These are phyloP conservation scores for Andrena hattorfiana DNA, from an alignment of 2,888 invertebrate genomes.

Conservation along the genomic window DNA sequence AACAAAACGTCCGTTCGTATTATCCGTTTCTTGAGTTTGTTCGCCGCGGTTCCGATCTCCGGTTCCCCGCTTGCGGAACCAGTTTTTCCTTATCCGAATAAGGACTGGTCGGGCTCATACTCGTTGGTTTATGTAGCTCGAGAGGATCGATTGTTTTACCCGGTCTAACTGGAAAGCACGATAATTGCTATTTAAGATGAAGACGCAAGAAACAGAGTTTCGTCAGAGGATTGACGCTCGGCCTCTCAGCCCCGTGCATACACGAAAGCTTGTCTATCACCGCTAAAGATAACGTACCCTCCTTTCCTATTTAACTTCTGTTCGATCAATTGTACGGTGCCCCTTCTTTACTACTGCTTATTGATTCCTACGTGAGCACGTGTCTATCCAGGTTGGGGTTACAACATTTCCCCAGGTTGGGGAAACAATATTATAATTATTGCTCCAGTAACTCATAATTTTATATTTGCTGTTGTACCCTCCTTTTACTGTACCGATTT, in stretches of 20 bases:
- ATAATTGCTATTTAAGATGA: conserved; percentile 70
- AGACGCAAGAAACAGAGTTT: conserved; percentile 52
- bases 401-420: no score
- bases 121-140: conserved; percentile 59
- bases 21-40: conserved; percentile 55
- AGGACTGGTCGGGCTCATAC: conserved; percentile 67
- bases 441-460: no score
- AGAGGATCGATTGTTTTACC: conserved; percentile 68
- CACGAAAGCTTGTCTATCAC: conserved; percentile 8
- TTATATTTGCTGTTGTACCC: no score
- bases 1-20: conserved; percentile 56
- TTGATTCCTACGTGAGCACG: neutral
- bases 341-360: neutral
- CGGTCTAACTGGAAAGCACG: conserved; percentile 68
- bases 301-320: neutral
- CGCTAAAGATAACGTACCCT: neutral
- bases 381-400: no score
- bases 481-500: no score
- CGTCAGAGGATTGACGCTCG: conserved; percentile 19
- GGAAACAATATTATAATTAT: no score
- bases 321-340: neutral
- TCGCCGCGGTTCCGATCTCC: conserved; percentile 61
- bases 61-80: conserved; percentile 59
- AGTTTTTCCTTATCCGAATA: conserved; percentile 71
- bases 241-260: conserved; percentile 5